Evolutionary conservation across 2,113 vertebrate genomes (phyloP), one percentile per base, ranked within the genome.

Genomic region (Epinephelus lanceolatus): DNA sequence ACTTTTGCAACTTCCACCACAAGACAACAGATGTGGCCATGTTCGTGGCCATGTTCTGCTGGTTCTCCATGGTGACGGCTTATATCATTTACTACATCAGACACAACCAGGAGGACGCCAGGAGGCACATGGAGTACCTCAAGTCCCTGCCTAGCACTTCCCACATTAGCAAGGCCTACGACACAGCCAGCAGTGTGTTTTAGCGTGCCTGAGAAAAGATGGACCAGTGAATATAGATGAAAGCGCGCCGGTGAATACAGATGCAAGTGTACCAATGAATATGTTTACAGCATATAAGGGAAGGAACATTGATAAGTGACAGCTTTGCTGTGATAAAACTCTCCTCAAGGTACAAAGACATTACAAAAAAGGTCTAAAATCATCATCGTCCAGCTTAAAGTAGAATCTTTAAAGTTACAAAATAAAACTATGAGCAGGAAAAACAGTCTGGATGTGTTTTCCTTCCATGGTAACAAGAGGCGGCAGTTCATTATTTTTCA

Each of bases 41-140:
- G 97, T 95, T 98, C 18, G 85, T 97, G 88, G 95, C 97, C 90
- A 97, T 97, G 97, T 97, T 97, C 2, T 96, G 93, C 91, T 98
- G 97, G 97, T 97, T 98, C 30, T 78, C 96, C 84, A 97, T 97
- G 97, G 96, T 98, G 72, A 95, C 96, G 0, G 80, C 90, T 23
- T 97, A 98, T 0, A 88, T 97, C 0, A 88, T 97, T 11, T 97
- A 97, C 91, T 98, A 97, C 0, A 96, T 97, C 71, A 95, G 95
- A 13, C 97, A 97, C 92, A 98, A 97, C 88, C 96, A 92, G 45
- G 97, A 98, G 72, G 96, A 96, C 0, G 86, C 97, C 76, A 88
- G 95, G 84, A 92, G 94, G 80, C 97, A 96, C n/a, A 87, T 96
- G 87, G 95, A 96, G 71, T 94, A 95, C 90, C 95, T 96, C 21